phyloP scores from a whole-genome alignment of 2,797 vertebrate genomes.

The Rhabdophis nuchalis region DNA sequence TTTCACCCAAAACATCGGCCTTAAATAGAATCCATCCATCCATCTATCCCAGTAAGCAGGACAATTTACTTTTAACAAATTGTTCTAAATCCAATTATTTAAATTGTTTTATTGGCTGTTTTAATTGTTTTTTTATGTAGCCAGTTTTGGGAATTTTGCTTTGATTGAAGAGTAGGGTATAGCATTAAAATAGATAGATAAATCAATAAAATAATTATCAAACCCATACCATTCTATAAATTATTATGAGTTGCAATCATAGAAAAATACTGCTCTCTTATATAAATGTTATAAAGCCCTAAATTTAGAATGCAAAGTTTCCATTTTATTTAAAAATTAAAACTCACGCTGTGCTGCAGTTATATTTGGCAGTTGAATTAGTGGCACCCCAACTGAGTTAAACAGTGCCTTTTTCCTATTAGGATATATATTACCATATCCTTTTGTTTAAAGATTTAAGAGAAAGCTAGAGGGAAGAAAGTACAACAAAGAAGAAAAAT shows the following conservation, averaged over 20 bases:
- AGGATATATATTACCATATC: conserved; percentile 57
- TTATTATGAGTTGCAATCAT: conserved; percentile 51
- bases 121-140: neutral
- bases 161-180: neutral
- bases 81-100: neutral
- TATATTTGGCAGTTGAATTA: conserved; percentile 61
- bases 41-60: neutral
- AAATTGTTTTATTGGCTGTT: neutral
- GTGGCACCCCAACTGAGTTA: conserved; percentile 53
- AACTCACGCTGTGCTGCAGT: conserved; percentile 60
- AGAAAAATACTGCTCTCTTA: conserved; percentile 47
- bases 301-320: conserved; percentile 61
- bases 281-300: conserved; percentile 52
- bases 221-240: conserved; percentile 55
- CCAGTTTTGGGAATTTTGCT: neutral
- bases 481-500: conserved; percentile 50
- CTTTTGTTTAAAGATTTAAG: conserved; percentile 58
- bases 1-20: neutral
- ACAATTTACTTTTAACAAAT: neutral
- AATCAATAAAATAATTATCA: conserved; percentile 46
- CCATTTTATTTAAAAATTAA: conserved; percentile 62
- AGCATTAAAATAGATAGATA: neutral
- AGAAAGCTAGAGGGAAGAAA: conserved; percentile 37
- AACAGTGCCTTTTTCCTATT: conserved; percentile 60
- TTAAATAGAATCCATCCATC: neutral